Conservation (phyloP, 2,797 vertebrate species). For the Mormyrus proboscirostris region DNA sequence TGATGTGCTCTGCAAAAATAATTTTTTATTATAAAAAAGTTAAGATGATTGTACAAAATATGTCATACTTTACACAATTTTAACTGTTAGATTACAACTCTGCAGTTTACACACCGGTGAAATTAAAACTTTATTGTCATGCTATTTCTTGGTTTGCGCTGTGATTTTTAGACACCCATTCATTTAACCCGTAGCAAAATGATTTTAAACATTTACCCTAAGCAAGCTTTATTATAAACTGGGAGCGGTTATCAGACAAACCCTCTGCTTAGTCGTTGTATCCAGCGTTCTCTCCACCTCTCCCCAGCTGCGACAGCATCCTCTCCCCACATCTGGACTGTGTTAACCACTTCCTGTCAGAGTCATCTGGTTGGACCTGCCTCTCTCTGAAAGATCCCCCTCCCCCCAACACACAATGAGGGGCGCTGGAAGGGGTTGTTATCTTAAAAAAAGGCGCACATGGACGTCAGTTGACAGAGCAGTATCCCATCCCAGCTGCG, state of each 20-base stretch:
- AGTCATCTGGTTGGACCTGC: constrained; percentile 55
- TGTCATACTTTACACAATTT: not conserved
- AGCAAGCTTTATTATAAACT: not conserved
- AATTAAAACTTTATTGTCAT: not conserved
- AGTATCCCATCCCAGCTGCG: not conserved
- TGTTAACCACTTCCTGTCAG: constrained; percentile 65
- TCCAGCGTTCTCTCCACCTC: constrained; percentile 28
- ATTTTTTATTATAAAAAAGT: not conserved
- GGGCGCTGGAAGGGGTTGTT: constrained; percentile 26
- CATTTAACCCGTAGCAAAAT: not conserved
- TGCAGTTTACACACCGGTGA: not conserved
- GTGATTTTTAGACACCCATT: not conserved
- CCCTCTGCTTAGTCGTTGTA: not conserved
- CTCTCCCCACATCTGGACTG: constrained; percentile 63
- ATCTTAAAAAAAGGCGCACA: constrained; percentile 32
- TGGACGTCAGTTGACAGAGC: not conserved
- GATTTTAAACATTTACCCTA: not conserved
- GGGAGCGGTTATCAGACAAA: not conserved
- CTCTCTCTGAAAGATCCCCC: constrained; percentile 8
- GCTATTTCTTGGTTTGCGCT: not conserved
- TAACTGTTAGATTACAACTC: not conserved
- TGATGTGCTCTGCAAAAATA: not conserved
- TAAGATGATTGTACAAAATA: not conserved
- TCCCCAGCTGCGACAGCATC: constrained; percentile 48
- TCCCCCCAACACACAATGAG: constrained; percentile 16